Evolutionary conservation across 1,140 invertebrate species (phyloP).

Genomic region (Dreissena polymorpha): DNA sequence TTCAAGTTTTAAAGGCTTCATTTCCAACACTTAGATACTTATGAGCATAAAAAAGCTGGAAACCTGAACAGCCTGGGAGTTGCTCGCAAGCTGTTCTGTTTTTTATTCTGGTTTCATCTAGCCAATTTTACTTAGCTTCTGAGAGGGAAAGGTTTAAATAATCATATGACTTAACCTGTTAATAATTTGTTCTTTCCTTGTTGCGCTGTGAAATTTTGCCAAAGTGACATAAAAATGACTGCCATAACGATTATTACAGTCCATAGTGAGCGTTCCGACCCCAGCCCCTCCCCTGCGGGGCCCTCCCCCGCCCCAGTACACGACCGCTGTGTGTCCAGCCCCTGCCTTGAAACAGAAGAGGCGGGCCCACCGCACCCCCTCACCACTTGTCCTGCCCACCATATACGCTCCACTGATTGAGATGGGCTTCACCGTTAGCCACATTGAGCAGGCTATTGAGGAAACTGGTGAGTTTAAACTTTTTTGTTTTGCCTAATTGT

Average conservation of each 20-base stretch:
- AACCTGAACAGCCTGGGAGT: too few species aligned
- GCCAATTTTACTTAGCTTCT: too few species aligned
- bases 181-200: too few species aligned
- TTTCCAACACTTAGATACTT: too few species aligned
- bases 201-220: neutral
- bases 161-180: too few species aligned
- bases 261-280: slow-evolving; percentile 47
- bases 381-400: slow-evolving; percentile 80
- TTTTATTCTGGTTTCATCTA: too few species aligned
- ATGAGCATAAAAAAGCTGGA: too few species aligned
- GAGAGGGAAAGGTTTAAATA: too few species aligned
- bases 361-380: slow-evolving; percentile 76
- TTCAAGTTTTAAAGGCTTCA: too few species aligned
- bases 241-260: neutral
- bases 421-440: slow-evolving; percentile 84
- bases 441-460: slow-evolving; percentile 83
- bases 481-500: slow-evolving; percentile 1
- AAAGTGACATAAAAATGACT: too few species aligned
- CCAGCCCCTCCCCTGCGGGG: slow-evolving; percentile 45
- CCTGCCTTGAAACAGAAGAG: slow-evolving; percentile 16
- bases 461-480: slow-evolving; percentile 79
- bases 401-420: slow-evolving; percentile 83
- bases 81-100: too few species aligned
- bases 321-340: neutral
- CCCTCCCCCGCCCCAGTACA: slow-evolving; percentile 51